Evolutionary conservation across 2,888 invertebrate genomes (phyloP), one percentile per base, ranked within the genome.

Genomic region (Phasia obesa): DNA sequence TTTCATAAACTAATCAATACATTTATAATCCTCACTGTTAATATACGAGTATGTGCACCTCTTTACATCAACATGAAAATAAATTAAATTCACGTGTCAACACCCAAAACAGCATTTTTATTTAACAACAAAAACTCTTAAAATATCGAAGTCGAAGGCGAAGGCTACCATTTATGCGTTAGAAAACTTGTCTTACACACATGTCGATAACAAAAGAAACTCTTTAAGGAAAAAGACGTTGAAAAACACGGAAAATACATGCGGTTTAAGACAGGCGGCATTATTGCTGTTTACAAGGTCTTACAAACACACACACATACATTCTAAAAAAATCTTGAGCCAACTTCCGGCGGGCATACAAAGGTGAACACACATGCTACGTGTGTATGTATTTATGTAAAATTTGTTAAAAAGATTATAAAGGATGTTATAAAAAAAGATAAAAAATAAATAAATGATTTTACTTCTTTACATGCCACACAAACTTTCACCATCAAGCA

Each of bases 271-370:
- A 25, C 27, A 44, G 77, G 62, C 70, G 64, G 57, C 57, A 38
- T 38, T 64, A 25, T 49, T 27, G 57, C 55, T 74, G 73, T 76
- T 67, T 15, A 64, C 67, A 74, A 13, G 44, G 44, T 17, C 44
- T 15, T 13, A 19, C 17, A 31, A 38, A 44, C 31, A 44, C 19
- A 17, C 17, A 69, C 59, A 44, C 44, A 51, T 23, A 57, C 17
- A 64, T 19, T 13, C 53, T 25, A 47, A 70, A 70, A 49, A 27
- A 17, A 65, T 67, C 83, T 83, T 79, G 67, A 79, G 60, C 55
- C 83, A 71, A 79, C 78, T 75, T 83, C 83, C 83, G 83, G 83
- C 74, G 83, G 83, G 75, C 83, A 75, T 76, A 81, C 76, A 81
- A 71, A 83, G 78, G 75, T 78, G 78, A 74, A 70, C 77, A 75